Percentiles rank a stretch among this genome's conserved stretches.
phyloP scores from a whole-genome alignment of 1,140 invertebrate species.

The Scylla paramamosain region DNA sequence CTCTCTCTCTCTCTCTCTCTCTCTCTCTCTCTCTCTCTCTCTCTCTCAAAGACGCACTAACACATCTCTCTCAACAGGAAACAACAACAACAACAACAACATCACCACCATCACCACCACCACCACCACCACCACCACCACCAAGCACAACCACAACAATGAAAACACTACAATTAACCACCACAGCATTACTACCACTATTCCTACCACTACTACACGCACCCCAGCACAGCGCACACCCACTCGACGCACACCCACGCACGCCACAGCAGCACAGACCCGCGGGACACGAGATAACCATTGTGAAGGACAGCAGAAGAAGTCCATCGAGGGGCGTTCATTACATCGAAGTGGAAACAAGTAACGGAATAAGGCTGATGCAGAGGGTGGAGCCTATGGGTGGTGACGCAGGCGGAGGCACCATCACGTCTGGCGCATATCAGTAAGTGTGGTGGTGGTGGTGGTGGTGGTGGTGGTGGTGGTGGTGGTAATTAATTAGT shows the following conservation, averaged over 20 bases:
- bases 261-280: not conserved
- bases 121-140: not conserved
- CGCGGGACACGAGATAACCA: not conserved
- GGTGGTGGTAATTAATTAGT: too few species aligned
- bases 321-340: not conserved
- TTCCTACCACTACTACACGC: not conserved
- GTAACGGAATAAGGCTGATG: not conserved
- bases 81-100: not conserved
- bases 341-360: not conserved
- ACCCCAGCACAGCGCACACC: not conserved
- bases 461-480: too few species aligned
- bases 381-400: not conserved
- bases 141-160: conserved; percentile 15
- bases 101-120: too few species aligned
- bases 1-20: conserved; percentile 5
- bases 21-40: not conserved
- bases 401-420: not conserved
- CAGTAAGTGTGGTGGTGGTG: not conserved
- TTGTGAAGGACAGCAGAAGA: not conserved
- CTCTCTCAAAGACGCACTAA: not conserved
- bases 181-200: not conserved
- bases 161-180: not conserved
- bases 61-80: too few species aligned
- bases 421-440: not conserved
- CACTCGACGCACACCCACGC: not conserved